A percentile compares a stretch with the other conserved stretches of the same genome.
These are phyloP conservation scores for Coregonus clupeaformis DNA, from an alignment of 2,113 vertebrate species.

Conservation along the genomic window DNA sequence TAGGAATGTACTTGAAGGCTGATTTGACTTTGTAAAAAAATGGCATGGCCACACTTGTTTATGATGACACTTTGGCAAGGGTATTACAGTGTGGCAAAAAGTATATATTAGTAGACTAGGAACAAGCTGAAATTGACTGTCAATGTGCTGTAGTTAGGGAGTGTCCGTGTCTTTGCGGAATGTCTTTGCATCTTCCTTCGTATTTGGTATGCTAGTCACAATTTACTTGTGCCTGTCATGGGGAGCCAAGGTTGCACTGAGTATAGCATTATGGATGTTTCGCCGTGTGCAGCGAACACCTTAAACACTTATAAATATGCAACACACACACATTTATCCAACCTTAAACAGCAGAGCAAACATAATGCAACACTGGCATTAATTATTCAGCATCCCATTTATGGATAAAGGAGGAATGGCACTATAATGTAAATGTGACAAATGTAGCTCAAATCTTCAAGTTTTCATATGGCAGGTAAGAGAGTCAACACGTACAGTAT, in stretches of 20 bases:
- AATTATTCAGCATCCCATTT: conserved; percentile 39
- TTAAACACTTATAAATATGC: conserved; percentile 23
- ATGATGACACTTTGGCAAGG: neutral
- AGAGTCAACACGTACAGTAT: neutral
- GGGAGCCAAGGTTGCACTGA: conserved; percentile 30
- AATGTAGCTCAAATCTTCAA: neutral
- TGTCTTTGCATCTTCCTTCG: conserved; percentile 1
- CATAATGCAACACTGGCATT: conserved; percentile 19
- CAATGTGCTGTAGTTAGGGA: neutral
- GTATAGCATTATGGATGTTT: conserved; percentile 38
- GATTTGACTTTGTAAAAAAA: conserved; percentile 22
- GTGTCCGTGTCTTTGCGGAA: conserved; percentile 6
- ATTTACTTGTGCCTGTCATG: conserved; percentile 33
- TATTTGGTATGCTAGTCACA: conserved; percentile 28
- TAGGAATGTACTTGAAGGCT: neutral
- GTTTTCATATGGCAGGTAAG: neutral
- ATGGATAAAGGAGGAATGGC: conserved; percentile 3
- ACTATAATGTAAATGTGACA: neutral
- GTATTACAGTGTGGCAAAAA: neutral
- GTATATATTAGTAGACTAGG: neutral
- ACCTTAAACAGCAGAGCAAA: conserved; percentile 29
- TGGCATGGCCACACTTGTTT: neutral
- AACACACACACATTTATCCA: conserved; percentile 28
- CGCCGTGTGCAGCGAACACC: conserved; percentile 1
- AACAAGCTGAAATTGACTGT: neutral